phyloP scores from a whole-genome alignment of 2,797 vertebrate species.

The Anableps anableps region DNA sequence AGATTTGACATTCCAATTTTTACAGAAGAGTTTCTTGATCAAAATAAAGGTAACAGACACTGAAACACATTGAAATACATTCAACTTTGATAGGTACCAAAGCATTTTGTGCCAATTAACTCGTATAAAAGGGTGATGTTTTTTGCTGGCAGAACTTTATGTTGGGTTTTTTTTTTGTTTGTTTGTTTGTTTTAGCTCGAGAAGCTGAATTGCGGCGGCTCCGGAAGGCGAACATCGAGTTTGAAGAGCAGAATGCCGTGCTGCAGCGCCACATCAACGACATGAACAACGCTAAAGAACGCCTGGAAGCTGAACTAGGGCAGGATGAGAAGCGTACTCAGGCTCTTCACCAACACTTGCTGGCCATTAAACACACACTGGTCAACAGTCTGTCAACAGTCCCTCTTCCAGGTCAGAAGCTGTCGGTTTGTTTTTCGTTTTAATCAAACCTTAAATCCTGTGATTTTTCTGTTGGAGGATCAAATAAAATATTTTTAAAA shows the following conservation, averaged over 20 bases:
- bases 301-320: constrained; percentile 93
- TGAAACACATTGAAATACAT: not conserved
- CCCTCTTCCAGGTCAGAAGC: constrained; percentile 88
- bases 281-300: constrained; percentile 96
- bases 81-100: not conserved
- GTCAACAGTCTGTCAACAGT: constrained; percentile 91
- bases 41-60: constrained; percentile 91
- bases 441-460: not conserved
- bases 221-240: constrained; percentile 95
- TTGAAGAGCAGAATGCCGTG: constrained; percentile 96
- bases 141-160: not conserved
- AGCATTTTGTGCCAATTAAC: not conserved
- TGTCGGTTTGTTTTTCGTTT: not conserved
- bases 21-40: constrained; percentile 98
- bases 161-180: not conserved
- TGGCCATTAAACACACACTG: constrained; percentile 91
- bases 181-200: constrained; percentile 80
- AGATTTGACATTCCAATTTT: constrained; percentile 96
- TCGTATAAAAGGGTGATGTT: not conserved
- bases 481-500: not conserved
- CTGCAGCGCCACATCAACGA: constrained; percentile 96
- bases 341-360: constrained; percentile 91
- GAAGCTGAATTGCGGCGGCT: constrained; percentile 94
- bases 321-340: constrained; percentile 93
- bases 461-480: not conserved